Conservation (phyloP, 53 echinoderm and acorn worm species). For the Mesocentrotus franciscanus region DNA sequence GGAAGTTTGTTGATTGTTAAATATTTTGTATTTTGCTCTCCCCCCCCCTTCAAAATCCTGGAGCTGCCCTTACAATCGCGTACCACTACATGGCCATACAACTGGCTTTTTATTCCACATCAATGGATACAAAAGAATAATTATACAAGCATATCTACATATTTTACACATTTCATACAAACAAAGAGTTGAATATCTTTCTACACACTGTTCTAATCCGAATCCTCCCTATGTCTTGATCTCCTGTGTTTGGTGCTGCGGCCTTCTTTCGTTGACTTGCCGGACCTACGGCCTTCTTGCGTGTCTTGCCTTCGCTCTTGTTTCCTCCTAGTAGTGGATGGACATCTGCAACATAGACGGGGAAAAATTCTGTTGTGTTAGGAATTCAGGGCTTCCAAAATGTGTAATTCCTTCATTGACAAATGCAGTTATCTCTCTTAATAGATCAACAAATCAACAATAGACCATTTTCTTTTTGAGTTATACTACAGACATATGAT, state of each 20-base stretch:
- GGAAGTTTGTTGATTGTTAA: too few relatives aligned
- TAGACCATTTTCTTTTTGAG: too few relatives aligned
- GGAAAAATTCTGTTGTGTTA: not conserved
- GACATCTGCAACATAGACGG: slow-evolving; percentile 64
- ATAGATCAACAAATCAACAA: too few relatives aligned
- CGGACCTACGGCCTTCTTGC: slow-evolving; percentile 73
- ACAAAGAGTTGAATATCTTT: slow-evolving; percentile 26
- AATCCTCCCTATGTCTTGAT: slow-evolving; percentile 56
- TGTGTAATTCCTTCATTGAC: too few relatives aligned
- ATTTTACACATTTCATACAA: not conserved
- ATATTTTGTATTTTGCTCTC: too few relatives aligned
- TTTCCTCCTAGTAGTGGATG: slow-evolving; percentile 82
- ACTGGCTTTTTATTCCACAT: not conserved
- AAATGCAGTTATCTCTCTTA: too few relatives aligned
- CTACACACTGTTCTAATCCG: slow-evolving; percentile 43
- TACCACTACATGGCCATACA: too few relatives aligned
- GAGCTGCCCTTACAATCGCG: too few relatives aligned
- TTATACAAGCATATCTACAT: slow-evolving; percentile 42
- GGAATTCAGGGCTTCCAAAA: too few relatives aligned
- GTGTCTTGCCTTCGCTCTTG: slow-evolving; percentile 87
- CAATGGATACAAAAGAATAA: not conserved
- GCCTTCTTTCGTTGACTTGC: slow-evolving; percentile 63
- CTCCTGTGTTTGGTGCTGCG: slow-evolving; percentile 64
- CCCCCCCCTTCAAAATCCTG: too few relatives aligned
- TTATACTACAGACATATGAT: too few relatives aligned